Percentiles rank a stretch among this genome's conserved stretches.
Evolutionary conservation across 2,797 vertebrate species (phyloP).

Genomic region (Aldrovandia affinis): DNA sequence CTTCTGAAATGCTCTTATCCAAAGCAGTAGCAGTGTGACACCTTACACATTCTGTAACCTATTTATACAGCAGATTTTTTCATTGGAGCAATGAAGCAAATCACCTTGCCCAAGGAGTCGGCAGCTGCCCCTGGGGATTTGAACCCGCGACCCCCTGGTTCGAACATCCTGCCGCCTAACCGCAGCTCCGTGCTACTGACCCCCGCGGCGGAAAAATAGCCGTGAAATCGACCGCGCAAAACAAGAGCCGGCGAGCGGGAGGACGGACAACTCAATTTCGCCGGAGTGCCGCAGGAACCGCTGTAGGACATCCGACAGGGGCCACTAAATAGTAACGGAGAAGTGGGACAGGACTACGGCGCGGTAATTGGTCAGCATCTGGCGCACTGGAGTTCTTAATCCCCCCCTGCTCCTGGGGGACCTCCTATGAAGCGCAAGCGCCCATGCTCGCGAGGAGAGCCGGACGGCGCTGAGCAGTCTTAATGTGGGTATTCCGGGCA

Average conservation of each 20-base stretch:
- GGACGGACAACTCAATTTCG: background rate
- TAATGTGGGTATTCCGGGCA: constrained; percentile 71
- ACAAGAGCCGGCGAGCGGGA: background rate
- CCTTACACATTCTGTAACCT: background rate
- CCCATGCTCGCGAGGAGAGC: constrained; percentile 8
- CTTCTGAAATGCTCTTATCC: background rate
- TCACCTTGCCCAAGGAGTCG: background rate
- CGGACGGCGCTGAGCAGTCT: constrained; percentile 69
- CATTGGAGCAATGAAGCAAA: background rate
- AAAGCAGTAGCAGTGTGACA: background rate
- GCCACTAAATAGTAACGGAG: constrained; percentile 10
- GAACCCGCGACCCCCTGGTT: background rate
- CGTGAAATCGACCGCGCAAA: background rate
- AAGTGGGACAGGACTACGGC: background rate
- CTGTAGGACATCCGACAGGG: constrained; percentile 11
- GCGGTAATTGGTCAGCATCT: constrained; percentile 22
- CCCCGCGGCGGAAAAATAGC: background rate
- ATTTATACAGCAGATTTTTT: background rate
- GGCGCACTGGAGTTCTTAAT: constrained; percentile 16
- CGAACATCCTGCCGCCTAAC: background rate
- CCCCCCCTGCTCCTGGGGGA: background rate
- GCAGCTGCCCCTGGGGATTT: background rate
- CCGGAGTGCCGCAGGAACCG: background rate
- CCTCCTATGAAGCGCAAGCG: background rate
- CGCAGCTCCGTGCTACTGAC: background rate